phyloP scores from a whole-genome alignment of 2,113 vertebrate species.

The Equus quagga region DNA sequence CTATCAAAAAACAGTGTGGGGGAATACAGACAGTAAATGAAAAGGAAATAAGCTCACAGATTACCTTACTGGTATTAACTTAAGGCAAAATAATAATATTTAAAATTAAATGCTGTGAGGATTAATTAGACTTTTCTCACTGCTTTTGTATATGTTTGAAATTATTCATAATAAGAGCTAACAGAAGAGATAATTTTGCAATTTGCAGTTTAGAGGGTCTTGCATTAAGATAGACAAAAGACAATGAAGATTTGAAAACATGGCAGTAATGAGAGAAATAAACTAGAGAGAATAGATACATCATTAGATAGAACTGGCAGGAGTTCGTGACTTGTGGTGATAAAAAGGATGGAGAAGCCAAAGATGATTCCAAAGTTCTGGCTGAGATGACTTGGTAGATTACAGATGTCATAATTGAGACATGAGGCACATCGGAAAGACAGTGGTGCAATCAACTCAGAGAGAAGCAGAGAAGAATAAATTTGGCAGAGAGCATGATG shows the following conservation, averaged over 20 bases:
- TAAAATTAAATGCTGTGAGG: neutral
- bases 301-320: neutral
- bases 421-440: neutral
- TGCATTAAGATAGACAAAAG: neutral
- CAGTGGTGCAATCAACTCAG: neutral
- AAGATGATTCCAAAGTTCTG: neutral
- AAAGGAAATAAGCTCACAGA: neutral
- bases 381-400: neutral
- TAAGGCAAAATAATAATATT: constrained; percentile 36
- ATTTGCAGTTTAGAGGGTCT: neutral
- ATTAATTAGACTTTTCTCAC: neutral
- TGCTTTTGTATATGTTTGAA: neutral
- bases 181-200: neutral
- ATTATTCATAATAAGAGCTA: neutral
- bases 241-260: neutral
- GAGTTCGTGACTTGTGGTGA: neutral
- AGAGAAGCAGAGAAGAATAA: neutral
- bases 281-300: neutral
- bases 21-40: neutral
- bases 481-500: neutral
- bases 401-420: neutral
- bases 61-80: neutral
- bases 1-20: neutral
- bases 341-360: neutral
- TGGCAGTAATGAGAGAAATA: neutral